A percentile compares a stretch with the other conserved stretches of the same genome.
Evolutionary conservation across 1,140 invertebrate genomes (phyloP).

Genomic region (Linepithema humile): DNA sequence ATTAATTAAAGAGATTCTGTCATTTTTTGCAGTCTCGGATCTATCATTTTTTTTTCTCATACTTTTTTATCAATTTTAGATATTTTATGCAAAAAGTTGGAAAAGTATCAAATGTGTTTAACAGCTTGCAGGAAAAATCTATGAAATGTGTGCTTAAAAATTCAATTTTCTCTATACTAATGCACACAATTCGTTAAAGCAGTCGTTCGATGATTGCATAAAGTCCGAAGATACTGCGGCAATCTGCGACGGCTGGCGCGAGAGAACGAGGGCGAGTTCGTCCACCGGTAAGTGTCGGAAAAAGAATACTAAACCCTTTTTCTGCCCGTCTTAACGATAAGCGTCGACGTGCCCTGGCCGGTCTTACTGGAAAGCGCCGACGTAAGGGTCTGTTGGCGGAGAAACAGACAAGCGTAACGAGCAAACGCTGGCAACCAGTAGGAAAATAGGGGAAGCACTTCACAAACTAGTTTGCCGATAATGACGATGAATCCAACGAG

Average conservation of each 20-base stretch:
- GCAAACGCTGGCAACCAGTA: slow-evolving; percentile 51
- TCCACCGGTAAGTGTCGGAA: slow-evolving; percentile 7
- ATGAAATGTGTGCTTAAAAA: background rate
- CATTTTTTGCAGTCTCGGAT: too few relatives aligned
- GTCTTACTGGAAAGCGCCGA: slow-evolving; percentile 42
- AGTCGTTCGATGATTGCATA: slow-evolving; percentile 10
- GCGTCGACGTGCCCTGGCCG: slow-evolving; percentile 41
- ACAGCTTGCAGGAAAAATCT: background rate
- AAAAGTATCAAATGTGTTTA: too few relatives aligned
- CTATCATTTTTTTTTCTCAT: too few relatives aligned
- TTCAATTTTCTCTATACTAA: background rate
- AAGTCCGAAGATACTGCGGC: slow-evolving; percentile 9
- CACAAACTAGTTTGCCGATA: slow-evolving; percentile 52
- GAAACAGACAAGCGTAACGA: slow-evolving; percentile 47
- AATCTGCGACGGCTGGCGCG: slow-evolving; percentile 33
- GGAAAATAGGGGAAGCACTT: slow-evolving; percentile 55
- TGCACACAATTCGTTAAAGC: background rate
- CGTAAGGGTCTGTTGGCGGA: slow-evolving; percentile 53
- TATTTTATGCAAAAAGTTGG: too few relatives aligned
- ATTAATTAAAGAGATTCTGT: too few relatives aligned
- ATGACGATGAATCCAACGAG: slow-evolving; percentile 44
- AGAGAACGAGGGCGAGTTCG: slow-evolving; percentile 11
- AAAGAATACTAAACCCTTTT: slow-evolving; percentile 59
- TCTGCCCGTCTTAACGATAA: slow-evolving; percentile 43
- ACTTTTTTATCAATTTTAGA: too few relatives aligned